These are phyloP conservation scores for Pelusios castaneus DNA, from an alignment of 2,113 vertebrate genomes.

Conservation along the genomic window DNA sequence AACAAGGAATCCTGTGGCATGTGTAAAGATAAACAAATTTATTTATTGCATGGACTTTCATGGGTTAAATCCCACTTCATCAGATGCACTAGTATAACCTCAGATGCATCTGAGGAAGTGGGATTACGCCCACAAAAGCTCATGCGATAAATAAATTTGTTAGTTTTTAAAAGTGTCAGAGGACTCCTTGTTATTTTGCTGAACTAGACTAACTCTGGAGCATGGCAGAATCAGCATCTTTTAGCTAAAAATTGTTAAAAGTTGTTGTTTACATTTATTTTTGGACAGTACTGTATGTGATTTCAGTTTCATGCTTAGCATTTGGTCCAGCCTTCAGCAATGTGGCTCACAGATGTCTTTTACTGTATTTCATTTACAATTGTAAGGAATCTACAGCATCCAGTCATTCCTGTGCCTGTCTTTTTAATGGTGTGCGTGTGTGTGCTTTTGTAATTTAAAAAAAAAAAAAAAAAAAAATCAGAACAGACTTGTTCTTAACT, in stretches of 20 bases:
- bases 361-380: slow-evolving; percentile 62
- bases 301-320: not conserved
- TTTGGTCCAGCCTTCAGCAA: slow-evolving; percentile 55
- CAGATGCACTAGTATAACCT: no score
- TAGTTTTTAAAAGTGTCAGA: no score
- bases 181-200: no score
- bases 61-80: no score
- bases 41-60: no score
- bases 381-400: slow-evolving; percentile 64
- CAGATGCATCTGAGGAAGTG: no score
- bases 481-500: slow-evolving; percentile 56
- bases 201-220: not conserved
- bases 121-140: no score
- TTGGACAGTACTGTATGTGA: not conserved
- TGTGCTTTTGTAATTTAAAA: no score
- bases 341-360: slow-evolving; percentile 72
- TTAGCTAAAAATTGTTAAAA: slow-evolving; percentile 20
- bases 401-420: slow-evolving; percentile 33
- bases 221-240: slow-evolving; percentile 11
- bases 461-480: slow-evolving; percentile 22
- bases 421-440: slow-evolving; percentile 27
- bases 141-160: no score
- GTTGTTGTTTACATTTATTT: not conserved
- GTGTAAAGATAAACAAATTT: no score
- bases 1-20: no score